Evolutionary conservation across 2,888 invertebrate species (phyloP).

Genomic region (Rapana venosa): DNA sequence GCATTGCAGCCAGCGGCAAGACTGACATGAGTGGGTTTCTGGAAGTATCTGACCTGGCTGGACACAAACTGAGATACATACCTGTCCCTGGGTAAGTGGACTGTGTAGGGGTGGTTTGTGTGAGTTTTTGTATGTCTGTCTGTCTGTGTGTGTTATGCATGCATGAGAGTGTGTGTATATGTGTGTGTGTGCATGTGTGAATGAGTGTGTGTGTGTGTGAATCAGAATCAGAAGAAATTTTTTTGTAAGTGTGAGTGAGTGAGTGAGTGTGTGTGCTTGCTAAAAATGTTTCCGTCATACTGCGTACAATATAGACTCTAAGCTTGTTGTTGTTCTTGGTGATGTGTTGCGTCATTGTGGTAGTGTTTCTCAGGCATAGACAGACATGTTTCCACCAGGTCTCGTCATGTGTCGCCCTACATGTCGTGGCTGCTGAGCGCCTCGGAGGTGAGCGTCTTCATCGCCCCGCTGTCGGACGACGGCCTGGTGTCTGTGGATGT

Average conservation of each 20-base stretch:
- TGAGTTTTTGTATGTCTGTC: too few relatives aligned
- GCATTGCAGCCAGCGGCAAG: slow-evolving; percentile 56
- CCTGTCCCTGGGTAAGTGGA: slow-evolving; percentile 80
- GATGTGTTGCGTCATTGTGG: not conserved
- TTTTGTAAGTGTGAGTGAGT: too few relatives aligned
- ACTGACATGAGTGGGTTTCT: slow-evolving; percentile 78
- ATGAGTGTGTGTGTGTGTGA: too few relatives aligned
- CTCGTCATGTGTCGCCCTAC: slow-evolving; percentile 79
- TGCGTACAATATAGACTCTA: too few relatives aligned
- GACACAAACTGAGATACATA: slow-evolving; percentile 80
- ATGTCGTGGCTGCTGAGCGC: slow-evolving; percentile 79
- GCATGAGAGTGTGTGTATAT: too few relatives aligned
- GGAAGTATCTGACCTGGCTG: slow-evolving; percentile 81
- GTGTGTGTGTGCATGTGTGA: too few relatives aligned
- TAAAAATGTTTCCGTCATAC: too few relatives aligned
- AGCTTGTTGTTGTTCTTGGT: not conserved
- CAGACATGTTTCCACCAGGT: not conserved
- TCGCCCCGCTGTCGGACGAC: slow-evolving; percentile 79
- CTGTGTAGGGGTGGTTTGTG: too few relatives aligned
- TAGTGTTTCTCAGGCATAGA: not conserved
- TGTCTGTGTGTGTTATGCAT: too few relatives aligned
- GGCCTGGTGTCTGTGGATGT: slow-evolving; percentile 82
- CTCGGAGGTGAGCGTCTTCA: slow-evolving; percentile 78
- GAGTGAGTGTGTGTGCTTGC: too few relatives aligned
- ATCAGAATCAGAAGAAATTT: too few relatives aligned